Evolutionary conservation across 2,797 vertebrate species (phyloP), one percentile per base, ranked within the genome.

Genomic region (Alauda arvensis): DNA sequence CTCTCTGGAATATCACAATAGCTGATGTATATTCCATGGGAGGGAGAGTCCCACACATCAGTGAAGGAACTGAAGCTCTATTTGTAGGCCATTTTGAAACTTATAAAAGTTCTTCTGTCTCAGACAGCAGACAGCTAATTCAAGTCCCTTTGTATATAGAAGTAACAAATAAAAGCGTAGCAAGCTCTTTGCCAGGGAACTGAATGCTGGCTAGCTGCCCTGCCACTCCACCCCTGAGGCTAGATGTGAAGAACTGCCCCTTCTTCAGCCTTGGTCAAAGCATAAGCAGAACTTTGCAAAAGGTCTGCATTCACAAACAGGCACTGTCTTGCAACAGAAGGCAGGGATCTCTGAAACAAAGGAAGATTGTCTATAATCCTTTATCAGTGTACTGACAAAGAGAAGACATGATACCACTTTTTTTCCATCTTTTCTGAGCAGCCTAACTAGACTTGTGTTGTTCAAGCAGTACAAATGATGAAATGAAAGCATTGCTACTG

Each of bases 61-160:
- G 34, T 33, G 69, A 42, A 71, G 52, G 67, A 94, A 95, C 63
- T 87, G 62, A 78, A 80, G 39, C 19, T 10, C 66, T 91, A 15
- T 87, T 80, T 77, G 56, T 90, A 63, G 68, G 45, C 59, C 5
- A 4, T 77, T 90, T 80, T 26, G 52, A 77, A 72, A 68, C 42
- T 76, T 55, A 86, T 43, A 89, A 95, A 95, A 77, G 66, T 84
- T 70, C 51, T 68, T 61, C 89, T 95, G 89, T 95, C 55, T 90
- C 31, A 37, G 60, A 34, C 51, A 40, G 59, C 31, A 65, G 53
- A 52, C 53, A 68, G 67, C 78, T 88, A 84, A 87, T 92, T 91
- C 60, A 89, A 78, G 26, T 65, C 57, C 34, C 57, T 89, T 93
- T 94, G 62, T 91, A 28, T n/a, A 28, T 2, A 42, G 85, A 83